Percentiles rank a stretch among this genome's conserved stretches.
phyloP scores from a whole-genome alignment of 30 jellyfish, hydroid and myxozoan genomes.

The Clytia hemisphaerica region DNA sequence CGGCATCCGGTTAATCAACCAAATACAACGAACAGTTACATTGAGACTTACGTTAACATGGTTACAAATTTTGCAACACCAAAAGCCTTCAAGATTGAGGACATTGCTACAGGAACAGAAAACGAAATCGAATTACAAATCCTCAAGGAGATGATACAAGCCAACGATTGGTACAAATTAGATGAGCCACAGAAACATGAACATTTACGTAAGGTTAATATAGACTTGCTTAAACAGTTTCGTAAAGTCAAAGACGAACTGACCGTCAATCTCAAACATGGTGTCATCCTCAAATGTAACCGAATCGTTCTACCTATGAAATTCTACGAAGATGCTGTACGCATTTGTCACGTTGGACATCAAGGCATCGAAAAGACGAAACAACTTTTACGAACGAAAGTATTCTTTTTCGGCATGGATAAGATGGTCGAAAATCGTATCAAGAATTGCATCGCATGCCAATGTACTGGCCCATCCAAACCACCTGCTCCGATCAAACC shows the following conservation, averaged over 20 bases:
- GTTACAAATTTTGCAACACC: constrained; percentile 28
- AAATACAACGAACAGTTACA: too few species aligned
- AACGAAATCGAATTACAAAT: constrained; percentile 1
- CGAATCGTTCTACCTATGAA: constrained; percentile 9
- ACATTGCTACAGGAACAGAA: constrained; percentile 14
- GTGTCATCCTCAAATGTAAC: neutral
- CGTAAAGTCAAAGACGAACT: constrained; percentile 11
- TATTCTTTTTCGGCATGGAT: constrained; percentile 15
- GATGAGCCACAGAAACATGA: constrained; percentile 18
- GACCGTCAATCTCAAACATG: constrained; percentile 7
- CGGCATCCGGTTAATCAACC: too few species aligned
- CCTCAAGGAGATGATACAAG: constrained; percentile 10
- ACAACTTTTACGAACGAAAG: constrained; percentile 20
- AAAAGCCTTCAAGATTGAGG: constrained; percentile 3
- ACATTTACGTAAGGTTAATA: neutral
- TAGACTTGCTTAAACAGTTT: constrained; percentile 3
- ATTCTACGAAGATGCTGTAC: constrained; percentile 7
- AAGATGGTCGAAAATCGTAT: constrained; percentile 4
- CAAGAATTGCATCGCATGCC: constrained; percentile 4
- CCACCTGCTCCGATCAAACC: constrained; percentile 9
- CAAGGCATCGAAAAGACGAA: constrained; percentile 9
- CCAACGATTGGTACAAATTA: neutral
- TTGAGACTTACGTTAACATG: too few species aligned
- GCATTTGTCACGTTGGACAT: constrained; percentile 15
- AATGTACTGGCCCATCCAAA: constrained; percentile 17